These are phyloP conservation scores for Cantharis lateralis DNA, from an alignment of 2,888 invertebrate species.

Conservation along the genomic window DNA sequence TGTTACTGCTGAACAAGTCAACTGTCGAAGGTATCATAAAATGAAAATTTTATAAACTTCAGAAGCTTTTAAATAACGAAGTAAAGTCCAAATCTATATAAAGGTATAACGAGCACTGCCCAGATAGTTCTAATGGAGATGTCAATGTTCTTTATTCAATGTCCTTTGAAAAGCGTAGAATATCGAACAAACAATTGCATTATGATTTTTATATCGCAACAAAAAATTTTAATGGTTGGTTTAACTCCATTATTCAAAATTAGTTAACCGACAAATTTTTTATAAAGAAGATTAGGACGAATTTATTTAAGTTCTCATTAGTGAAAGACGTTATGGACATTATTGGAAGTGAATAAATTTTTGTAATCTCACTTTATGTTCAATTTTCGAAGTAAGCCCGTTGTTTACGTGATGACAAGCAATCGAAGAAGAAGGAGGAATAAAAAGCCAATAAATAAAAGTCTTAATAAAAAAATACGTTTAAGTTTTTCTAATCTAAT, in stretches of 20 bases:
- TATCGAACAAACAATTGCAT: constrained; percentile 45
- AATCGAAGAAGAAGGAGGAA: not conserved
- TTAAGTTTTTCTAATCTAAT: constrained; percentile 23
- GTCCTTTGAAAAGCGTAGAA: constrained; percentile 47
- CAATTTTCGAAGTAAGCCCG: not conserved
- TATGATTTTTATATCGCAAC: constrained; percentile 41
- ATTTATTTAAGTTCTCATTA: constrained; percentile 16
- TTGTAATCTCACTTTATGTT: not conserved
- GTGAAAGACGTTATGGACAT: constrained; percentile 3
- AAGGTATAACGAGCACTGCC: constrained; percentile 40
- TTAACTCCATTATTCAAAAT: not conserved
- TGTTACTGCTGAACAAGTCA: constrained; percentile 12
- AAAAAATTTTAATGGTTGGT: not conserved
- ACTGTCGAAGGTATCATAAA: constrained; percentile 30
- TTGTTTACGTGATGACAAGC: not conserved
- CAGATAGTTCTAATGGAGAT: constrained; percentile 43
- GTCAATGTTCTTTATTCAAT: constrained; percentile 42
- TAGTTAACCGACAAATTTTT: not conserved
- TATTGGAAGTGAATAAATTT: constrained; percentile 8
- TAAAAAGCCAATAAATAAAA: constrained; percentile 16
- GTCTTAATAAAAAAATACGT: constrained; percentile 15
- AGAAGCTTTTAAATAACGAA: constrained; percentile 31
- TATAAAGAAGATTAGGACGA: constrained; percentile 1
- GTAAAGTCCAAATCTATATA: constrained; percentile 41
- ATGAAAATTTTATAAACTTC: constrained; percentile 39